Percentiles rank a stretch among this genome's conserved stretches.
Evolutionary conservation across 2,888 invertebrate genomes (phyloP).

Genomic region (Temnothorax ravouxi): DNA sequence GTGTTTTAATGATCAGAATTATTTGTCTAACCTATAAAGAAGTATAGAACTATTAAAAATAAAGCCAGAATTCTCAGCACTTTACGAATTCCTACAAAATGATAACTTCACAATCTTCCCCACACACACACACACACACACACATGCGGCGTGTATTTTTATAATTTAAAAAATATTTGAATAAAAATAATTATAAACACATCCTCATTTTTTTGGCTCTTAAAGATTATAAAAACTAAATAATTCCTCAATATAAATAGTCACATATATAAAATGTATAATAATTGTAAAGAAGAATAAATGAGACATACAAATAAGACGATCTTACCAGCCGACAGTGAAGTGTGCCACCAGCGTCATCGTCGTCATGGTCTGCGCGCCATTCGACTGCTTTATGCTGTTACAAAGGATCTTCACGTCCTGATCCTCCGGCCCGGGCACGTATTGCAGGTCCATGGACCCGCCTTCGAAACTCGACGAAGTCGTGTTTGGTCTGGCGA

Average conservation of each 20-base stretch:
- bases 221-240: background rate
- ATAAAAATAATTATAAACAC: background rate
- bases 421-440: constrained; percentile 84
- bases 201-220: background rate
- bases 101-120: background rate
- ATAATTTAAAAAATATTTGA: background rate
- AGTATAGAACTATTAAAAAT: no score
- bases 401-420: constrained; percentile 85
- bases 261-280: background rate
- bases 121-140: no score
- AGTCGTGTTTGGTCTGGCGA: constrained; percentile 87
- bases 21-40: no score
- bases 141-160: background rate
- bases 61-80: no score
- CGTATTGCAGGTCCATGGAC: constrained; percentile 80
- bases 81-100: no score
- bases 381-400: constrained; percentile 82
- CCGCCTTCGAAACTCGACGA: constrained; percentile 80
- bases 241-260: background rate
- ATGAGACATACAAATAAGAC: background rate
- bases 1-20: no score
- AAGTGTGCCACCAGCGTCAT: constrained; percentile 90
- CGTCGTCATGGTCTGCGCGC: constrained; percentile 87
- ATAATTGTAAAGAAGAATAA: background rate
- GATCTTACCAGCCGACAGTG: constrained; percentile 91